Percentiles rank a stretch among this genome's conserved stretches.
Conservation (phyloP, 2,797 vertebrate species). For the Danio jaintianensis region DNA sequence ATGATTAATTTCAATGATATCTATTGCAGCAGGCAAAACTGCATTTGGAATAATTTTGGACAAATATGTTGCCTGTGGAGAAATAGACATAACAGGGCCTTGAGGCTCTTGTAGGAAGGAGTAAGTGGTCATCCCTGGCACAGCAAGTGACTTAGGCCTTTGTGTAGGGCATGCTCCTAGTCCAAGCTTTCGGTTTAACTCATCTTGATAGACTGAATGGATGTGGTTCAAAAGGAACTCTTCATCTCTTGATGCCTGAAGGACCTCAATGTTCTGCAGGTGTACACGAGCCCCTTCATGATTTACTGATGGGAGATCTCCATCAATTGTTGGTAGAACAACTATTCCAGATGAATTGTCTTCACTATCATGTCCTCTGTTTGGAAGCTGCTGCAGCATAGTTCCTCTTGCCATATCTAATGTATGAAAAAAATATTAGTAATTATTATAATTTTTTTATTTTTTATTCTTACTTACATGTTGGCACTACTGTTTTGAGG, state of each 20-base stretch:
- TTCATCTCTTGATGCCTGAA: conserved; percentile 77
- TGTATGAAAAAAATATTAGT: conserved; percentile 14
- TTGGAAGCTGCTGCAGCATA: conserved; percentile 69
- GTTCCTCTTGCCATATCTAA: conserved; percentile 74
- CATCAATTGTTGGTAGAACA: conserved; percentile 84
- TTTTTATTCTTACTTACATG: background rate
- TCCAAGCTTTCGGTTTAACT: conserved; percentile 78
- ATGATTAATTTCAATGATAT: conserved; percentile 90
- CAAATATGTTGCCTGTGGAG: conserved; percentile 95
- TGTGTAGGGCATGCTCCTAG: conserved; percentile 70
- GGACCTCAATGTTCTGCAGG: conserved; percentile 84
- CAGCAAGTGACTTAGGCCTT: conserved; percentile 92
- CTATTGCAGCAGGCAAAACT: conserved; percentile 88
- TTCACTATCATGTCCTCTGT: conserved; percentile 44
- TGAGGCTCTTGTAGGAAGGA: conserved; percentile 79
- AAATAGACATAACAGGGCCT: conserved; percentile 96
- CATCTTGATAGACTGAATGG: conserved; percentile 80
- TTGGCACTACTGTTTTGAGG: background rate
- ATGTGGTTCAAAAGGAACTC: conserved; percentile 82
- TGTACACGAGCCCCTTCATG: conserved; percentile 82
- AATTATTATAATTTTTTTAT: background rate
- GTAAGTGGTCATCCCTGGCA: conserved; percentile 87
- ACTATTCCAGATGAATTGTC: conserved; percentile 66
- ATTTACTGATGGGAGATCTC: conserved; percentile 70
- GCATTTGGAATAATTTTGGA: conserved; percentile 98